Evolutionary conservation across 2,888 invertebrate species (phyloP).

Genomic region (Abscondita cerata): DNA sequence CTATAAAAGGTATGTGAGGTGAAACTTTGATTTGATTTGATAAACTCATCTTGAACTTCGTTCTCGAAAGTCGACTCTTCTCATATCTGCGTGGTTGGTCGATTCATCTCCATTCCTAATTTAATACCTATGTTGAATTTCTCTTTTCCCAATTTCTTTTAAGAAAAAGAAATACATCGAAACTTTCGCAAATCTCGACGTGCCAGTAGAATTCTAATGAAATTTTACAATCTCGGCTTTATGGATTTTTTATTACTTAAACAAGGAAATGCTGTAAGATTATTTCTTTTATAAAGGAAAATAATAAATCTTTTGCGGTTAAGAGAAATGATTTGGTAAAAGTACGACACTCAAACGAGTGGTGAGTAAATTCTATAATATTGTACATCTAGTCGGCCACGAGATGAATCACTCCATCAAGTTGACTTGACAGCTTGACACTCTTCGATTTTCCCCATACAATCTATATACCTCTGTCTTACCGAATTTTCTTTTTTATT

Average conservation of each 20-base stretch:
- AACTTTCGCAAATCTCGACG: not conserved
- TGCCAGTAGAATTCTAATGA: too few species aligned
- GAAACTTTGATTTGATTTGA: constrained; percentile 36
- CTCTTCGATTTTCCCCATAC: constrained; percentile 27
- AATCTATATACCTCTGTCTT: constrained; percentile 8
- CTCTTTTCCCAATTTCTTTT: not conserved
- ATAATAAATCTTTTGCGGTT: constrained; percentile 16
- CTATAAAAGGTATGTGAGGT: constrained; percentile 30
- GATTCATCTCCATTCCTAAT: constrained; percentile 34
- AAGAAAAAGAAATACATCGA: not conserved
- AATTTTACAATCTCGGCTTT: not conserved
- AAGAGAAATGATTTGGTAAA: constrained; percentile 21
- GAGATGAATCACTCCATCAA: constrained; percentile 42
- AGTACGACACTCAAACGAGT: constrained; percentile 24
- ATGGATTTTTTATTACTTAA: not conserved
- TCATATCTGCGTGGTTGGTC: constrained; percentile 32
- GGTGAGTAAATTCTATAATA: constrained; percentile 36
- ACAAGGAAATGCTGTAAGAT: not conserved
- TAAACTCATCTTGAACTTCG: constrained; percentile 30
- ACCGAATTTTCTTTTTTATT: not conserved
- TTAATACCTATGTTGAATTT: constrained; percentile 26
- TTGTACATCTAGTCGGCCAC: constrained; percentile 34
- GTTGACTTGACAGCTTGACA: constrained; percentile 38
- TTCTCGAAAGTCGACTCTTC: constrained; percentile 20
- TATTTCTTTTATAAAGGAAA: constrained; percentile 3